Base-by-base conservation (phyloP, 2,888 invertebrate species). In the Smittia sp. region DNA sequence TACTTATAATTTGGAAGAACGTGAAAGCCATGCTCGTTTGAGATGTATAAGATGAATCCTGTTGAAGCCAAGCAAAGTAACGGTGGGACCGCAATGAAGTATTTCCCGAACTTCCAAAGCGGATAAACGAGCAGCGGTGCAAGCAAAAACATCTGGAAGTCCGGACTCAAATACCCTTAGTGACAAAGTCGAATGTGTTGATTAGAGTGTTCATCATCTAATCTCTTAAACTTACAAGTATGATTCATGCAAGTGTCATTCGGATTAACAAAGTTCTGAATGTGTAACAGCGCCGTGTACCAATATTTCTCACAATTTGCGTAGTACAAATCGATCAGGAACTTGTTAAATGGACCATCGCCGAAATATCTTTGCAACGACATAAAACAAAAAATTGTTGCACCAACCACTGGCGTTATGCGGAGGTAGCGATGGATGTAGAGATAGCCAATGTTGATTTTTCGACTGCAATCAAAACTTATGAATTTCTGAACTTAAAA, bases 351-450 rank as follows among this genome's bases (percentile, higher is more conserved):
- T 1, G 87, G 85, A 1, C 87, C 87, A 24, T 81, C 83, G 1
- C 85, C 85, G 0, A 85, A 76, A 75, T 85, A 84, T 27, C 82
- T 81, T 41, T 84, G 79, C 22, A 87, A 78, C 7, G 85, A 84
- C 74, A 85, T 82, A 22, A 82, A 81, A 69, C 86, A 81, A 0
- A 85, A 78, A 20, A 87, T 79, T 20, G 86, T 80, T 1, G 85
- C 81, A 20, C 83, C 83, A n/a, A 86, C 82, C 0, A 85, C 82
- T 0, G 87, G 87, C 0, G 86, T 87, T 70, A 87, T 78, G 75
- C 86, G 84, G 62, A 79, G 76, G 74, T 82, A 83, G 3, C 82
- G 82, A 78, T 83, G 82, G 75, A 83, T 78, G 73, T 82, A 83
- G 80, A 82, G 80, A 78, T 80, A 77, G 0, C 77, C 77, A 22